These are phyloP conservation scores for Osedax frankpressi DNA, from an alignment of 2,888 invertebrate species.

Conservation along the genomic window DNA sequence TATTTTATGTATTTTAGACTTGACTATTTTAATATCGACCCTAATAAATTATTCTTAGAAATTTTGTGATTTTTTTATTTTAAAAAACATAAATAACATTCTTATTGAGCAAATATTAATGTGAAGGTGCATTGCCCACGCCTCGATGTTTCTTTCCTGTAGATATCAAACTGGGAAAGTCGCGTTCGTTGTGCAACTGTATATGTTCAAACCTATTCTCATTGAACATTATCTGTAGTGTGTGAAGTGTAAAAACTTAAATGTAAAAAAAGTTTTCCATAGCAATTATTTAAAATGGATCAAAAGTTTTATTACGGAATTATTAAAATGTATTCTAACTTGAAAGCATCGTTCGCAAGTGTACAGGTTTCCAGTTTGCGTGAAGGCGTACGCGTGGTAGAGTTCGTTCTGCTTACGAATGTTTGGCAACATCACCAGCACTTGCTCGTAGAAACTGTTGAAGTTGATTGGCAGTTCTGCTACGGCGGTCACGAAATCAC, in stretches of 20 bases:
- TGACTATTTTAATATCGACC: neutral
- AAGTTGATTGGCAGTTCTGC: neutral
- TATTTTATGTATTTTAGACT: neutral
- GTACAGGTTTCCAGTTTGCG: neutral
- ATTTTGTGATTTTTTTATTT: neutral
- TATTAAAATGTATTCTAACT: no score
- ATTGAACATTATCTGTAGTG: neutral
- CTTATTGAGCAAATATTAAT: neutral
- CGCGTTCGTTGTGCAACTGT: neutral
- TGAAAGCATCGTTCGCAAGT: neutral
- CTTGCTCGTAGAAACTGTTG: neutral
- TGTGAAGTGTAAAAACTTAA: no score
- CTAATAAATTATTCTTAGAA: neutral
- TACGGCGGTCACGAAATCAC: neutral
- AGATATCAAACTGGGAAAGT: neutral
- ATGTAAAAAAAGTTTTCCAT: no score
- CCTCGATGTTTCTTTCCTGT: neutral
- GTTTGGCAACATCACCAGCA: neutral
- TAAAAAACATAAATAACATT: neutral
- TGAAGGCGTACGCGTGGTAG: neutral
- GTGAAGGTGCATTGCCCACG: neutral
- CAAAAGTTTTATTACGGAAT: no score
- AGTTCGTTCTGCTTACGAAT: neutral
- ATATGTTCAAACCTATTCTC: neutral
- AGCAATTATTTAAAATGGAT: no score